Evolutionary conservation across 2,888 invertebrate genomes (phyloP), one percentile per base, ranked within the genome.

Genomic region (Leucozona laternaria): DNA sequence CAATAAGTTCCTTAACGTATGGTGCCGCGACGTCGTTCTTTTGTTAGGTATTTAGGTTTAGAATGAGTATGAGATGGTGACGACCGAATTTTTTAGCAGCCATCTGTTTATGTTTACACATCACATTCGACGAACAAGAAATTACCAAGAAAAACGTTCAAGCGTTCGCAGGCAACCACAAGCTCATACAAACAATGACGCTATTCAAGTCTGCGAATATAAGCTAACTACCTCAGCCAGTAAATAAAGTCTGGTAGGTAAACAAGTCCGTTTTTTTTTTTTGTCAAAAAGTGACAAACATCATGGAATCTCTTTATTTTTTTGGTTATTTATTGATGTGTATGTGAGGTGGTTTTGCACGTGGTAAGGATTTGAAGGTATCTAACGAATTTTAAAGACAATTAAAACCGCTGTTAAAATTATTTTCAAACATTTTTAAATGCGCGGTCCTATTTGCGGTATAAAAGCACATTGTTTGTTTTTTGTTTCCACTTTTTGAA

Each of bases 81-180:
- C 48, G 31, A 48, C 34, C 20, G 45, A 76, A 62, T 55, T 70
- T 70, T 75, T 45, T 6, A 50, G 15, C 34, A 45, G 55, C 80
- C 84, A 85, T 85, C 80, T 80, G 84, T 48, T 80, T 71, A 55
- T 62, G 68, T 85, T 85, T 77, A 80, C 84, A 68, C 68, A 77
- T 72, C 66, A 76, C 62, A 77, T 55, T 76, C 45, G 5, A 20
- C 20, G 10, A 20, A 48, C 10, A 17, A 31, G 31, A 34, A 50
- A 40, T 48, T 11, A 71, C 25, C 62, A n/a, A n/a, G 22, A 28
- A 64, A 60, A 22, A 8, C 75, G 70, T 62, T 57, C 50, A 79
- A 40, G n/a, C 43, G 57, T 50, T 53, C 50, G 28, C 66, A 84
- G 76, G 76, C 45, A 50, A 58, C n/a, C 28, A 17, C n/a, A 28